phyloP scores from a whole-genome alignment of 2,113 vertebrate species.

The Gila orcuttii region DNA sequence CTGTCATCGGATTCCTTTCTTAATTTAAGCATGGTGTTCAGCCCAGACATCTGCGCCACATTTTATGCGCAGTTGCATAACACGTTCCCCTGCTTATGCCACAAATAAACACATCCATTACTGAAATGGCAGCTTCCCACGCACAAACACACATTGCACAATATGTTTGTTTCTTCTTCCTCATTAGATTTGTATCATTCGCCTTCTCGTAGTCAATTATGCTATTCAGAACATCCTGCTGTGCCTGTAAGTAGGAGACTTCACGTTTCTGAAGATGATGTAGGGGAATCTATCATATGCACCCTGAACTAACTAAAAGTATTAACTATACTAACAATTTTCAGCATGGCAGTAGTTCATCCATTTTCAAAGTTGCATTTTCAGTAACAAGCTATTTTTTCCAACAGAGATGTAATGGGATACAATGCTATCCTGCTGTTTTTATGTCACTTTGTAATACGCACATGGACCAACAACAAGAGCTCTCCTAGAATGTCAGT shows the following conservation, averaged over 20 bases:
- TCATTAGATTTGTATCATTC: slow-evolving; percentile 41
- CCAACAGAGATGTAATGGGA: no score
- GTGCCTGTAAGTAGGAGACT: slow-evolving; percentile 24
- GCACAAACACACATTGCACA: slow-evolving; percentile 42
- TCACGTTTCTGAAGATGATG: not conserved
- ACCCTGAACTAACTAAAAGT: not conserved
- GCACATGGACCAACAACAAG: not conserved
- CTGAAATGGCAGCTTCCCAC: slow-evolving; percentile 56
- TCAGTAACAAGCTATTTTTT: no score
- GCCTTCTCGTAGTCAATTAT: slow-evolving; percentile 29
- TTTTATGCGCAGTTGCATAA: slow-evolving; percentile 59
- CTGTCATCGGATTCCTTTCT: slow-evolving; percentile 18
- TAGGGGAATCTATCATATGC: not conserved
- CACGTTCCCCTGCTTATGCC: slow-evolving; percentile 64
- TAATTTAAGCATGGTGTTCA: slow-evolving; percentile 34
- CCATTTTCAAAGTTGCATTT: slow-evolving; percentile 7
- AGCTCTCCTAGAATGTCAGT: not conserved
- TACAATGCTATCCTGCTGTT: not conserved
- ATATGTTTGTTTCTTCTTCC: slow-evolving; percentile 46
- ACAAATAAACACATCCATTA: slow-evolving; percentile 70
- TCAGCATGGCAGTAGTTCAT: not conserved
- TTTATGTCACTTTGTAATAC: not conserved
- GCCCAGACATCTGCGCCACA: slow-evolving; percentile 48
- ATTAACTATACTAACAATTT: not conserved
- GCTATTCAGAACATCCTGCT: slow-evolving; percentile 53